phyloP scores from a whole-genome alignment of 2,888 invertebrate genomes.

The Microchrysa polita region DNA sequence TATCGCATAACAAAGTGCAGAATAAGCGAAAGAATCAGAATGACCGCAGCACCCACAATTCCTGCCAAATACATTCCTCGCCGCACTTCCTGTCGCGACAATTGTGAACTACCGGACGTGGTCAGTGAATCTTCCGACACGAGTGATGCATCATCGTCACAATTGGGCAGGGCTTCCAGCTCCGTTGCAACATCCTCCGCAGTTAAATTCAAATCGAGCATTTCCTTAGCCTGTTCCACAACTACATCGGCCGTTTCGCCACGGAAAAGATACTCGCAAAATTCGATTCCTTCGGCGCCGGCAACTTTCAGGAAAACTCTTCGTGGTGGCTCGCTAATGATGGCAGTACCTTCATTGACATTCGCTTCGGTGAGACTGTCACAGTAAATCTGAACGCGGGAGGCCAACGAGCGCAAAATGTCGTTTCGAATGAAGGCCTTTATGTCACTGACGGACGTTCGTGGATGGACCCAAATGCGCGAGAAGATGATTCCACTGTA shows the following conservation, averaged over 20 bases:
- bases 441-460: slow-evolving; percentile 78
- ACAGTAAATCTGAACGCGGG: slow-evolving; percentile 90
- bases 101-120: slow-evolving; percentile 68
- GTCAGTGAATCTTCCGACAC: slow-evolving; percentile 57
- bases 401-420: slow-evolving; percentile 82
- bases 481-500: slow-evolving; percentile 60
- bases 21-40: slow-evolving; percentile 71
- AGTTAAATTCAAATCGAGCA: slow-evolving; percentile 79
- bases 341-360: slow-evolving; percentile 65
- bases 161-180: slow-evolving; percentile 82
- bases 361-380: slow-evolving; percentile 78
- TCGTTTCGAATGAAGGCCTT: slow-evolving; percentile 81
- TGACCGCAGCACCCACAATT: slow-evolving; percentile 71
- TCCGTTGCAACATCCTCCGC: slow-evolving; percentile 77
- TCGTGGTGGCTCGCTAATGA: slow-evolving; percentile 89
- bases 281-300: slow-evolving; percentile 69
- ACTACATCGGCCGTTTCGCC: slow-evolving; percentile 87
- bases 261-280: slow-evolving; percentile 91
- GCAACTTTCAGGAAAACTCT: slow-evolving; percentile 82
- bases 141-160: slow-evolving; percentile 47
- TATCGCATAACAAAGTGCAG: slow-evolving; percentile 65
- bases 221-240: slow-evolving; percentile 80
- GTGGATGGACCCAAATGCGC: slow-evolving; percentile 81
- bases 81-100: slow-evolving; percentile 58
- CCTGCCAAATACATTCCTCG: slow-evolving; percentile 63